Evolutionary conservation across 1,140 invertebrate genomes (phyloP), one percentile per base, ranked within the genome.

Genomic region (Oryzaephilus surinamensis): DNA sequence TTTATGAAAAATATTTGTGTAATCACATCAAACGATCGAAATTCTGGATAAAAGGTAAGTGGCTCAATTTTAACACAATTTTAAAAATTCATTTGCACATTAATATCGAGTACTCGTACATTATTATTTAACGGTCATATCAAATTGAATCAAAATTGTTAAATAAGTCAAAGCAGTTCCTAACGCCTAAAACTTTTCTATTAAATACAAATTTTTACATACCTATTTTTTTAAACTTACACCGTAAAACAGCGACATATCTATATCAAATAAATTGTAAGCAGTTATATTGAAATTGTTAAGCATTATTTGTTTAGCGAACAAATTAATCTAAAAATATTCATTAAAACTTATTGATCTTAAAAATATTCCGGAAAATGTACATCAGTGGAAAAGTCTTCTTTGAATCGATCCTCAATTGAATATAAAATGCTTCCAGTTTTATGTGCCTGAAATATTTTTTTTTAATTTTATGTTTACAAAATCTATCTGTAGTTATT

Each of bases 221-320:
- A 23, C 10, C 24, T 8, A n/a, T 34, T 21, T 34, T 14, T 17
- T 31, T 33, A 28, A 24, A 20, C 32, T 43, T 38, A 48, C 46
- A 21, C 23, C 27, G 19, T 41, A 48, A 29, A 48, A 34, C 7
- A 44, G 15, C 1, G 31, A 30, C 37, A 44, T 44, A 26, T 48
- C 41, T 4, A 48, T 29, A 4, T 48, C 34, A 18, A 48, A 44
- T 7, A 48, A 44, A 35, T 44, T 28, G 14, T 41, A 41, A 12
- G 46, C 46, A 10, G 46, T 48, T n/a, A 48, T 39, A 29, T 44
- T 48, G 2, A 44, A 38, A 16, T 48, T 33, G 27, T 41, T 41
- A n/a, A 44, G 46, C 4, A 44, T 12, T 15, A 48, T 44, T 37
- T 48, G 46, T 20, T 43, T 48, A 2, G 15, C 36, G 29, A 48